phyloP scores from a whole-genome alignment of 2,888 invertebrate genomes.

The Operophtera brumata region DNA sequence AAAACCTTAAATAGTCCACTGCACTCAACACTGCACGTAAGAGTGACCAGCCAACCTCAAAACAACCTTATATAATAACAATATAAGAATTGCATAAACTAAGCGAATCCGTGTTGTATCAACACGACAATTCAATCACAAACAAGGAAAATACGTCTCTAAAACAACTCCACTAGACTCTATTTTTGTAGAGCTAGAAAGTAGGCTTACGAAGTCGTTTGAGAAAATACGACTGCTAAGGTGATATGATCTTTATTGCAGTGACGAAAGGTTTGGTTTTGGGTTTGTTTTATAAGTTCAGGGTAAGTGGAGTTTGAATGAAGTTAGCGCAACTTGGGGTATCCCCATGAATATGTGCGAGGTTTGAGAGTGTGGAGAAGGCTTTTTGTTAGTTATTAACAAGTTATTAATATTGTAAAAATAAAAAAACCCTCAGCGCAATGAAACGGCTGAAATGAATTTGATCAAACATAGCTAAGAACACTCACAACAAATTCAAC shows the following conservation, averaged over 20 bases:
- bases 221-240: slow-evolving; percentile 23
- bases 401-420: too few species aligned
- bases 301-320: slow-evolving; percentile 56
- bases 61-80: slow-evolving; percentile 77
- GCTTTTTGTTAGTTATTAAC: too few species aligned
- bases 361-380: slow-evolving; percentile 45
- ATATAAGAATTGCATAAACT: slow-evolving; percentile 79
- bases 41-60: slow-evolving; percentile 57
- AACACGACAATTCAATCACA: slow-evolving; percentile 20
- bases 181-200: slow-evolving; percentile 27
- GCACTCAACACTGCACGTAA: slow-evolving; percentile 62
- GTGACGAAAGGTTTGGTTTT: slow-evolving; percentile 37
- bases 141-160: slow-evolving; percentile 34
- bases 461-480: too few species aligned
- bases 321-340: slow-evolving; percentile 74
- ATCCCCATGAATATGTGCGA: slow-evolving; percentile 60
- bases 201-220: slow-evolving; percentile 34
- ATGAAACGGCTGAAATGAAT: too few species aligned
- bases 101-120: slow-evolving; percentile 56
- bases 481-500: too few species aligned
- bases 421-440: too few species aligned
- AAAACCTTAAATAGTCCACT: slow-evolving; percentile 50
- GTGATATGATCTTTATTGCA: slow-evolving; percentile 34
- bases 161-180: slow-evolving; percentile 2
- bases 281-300: slow-evolving; percentile 22